Evolutionary conservation across 2,888 invertebrate species (phyloP), one percentile per base, ranked within the genome.

Genomic region (Drosophila atripex): DNA sequence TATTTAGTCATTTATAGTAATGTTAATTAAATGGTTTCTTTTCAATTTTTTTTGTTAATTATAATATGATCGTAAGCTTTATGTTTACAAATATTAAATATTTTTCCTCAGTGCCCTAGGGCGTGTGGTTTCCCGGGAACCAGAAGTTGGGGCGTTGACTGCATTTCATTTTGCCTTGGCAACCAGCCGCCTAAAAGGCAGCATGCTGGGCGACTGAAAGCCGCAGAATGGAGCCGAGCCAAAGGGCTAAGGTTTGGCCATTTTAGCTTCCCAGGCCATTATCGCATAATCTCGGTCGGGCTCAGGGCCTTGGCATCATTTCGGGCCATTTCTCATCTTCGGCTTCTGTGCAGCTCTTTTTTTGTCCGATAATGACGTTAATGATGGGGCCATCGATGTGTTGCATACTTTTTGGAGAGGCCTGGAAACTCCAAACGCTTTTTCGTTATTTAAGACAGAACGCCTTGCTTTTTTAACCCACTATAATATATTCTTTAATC

Each of bases 131-230:
- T 16, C 45, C 41, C 38, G 23, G 47, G 38, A 45, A 32, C 49
- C 64, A 54, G 45, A 45, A 43, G 71, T 45, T 28, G 45, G 43
- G 69, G 61, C 46, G 46, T 69, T 63, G 73, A 68, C 70, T 84
- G 84, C 87, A 80, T 80, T 84, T 84, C 73, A 72, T 86, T 79
- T 83, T 66, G 72, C 65, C 72, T 55, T 71, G 71, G 71, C 71
- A 43, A 49, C 57, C 61, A 58, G 52, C 50, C 60, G 35, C 23
- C 47, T 56, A 50, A 80, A 68, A 70, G 64, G 65, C 61, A 60
- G 71, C 85, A 66, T 64, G 61, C 54, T 61, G 23, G 16, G 55
- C 12, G 66, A 5, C 45, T 45, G 43, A 25, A 16, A 43, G 45
- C 49, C 58, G 46, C 41, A 52, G 46, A 43, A 50, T 30, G 43